Percentiles rank a stretch among this genome's conserved stretches.
These are phyloP conservation scores for Nesometra sesokonis DNA, from an alignment of 35 echinoderm and acorn worm genomes.

Conservation along the genomic window DNA sequence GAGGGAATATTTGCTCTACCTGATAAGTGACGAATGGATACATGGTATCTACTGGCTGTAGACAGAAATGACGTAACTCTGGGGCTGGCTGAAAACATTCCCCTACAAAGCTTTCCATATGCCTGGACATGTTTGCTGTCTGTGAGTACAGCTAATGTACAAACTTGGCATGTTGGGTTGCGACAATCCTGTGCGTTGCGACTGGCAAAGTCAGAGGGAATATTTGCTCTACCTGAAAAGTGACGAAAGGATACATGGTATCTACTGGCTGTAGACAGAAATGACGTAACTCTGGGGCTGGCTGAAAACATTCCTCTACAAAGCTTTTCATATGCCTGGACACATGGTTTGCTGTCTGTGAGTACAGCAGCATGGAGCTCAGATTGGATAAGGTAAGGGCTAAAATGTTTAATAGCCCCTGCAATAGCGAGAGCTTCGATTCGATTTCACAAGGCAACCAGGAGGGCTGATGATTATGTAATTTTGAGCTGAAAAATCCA, in stretches of 20 bases:
- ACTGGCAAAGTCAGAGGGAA: slow-evolving; percentile 1
- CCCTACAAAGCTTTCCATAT: too few relatives aligned
- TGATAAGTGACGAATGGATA: too few relatives aligned
- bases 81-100: too few relatives aligned
- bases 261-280: neutral
- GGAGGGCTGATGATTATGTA: neutral
- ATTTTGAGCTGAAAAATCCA: slow-evolving; percentile 38
- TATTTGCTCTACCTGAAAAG: neutral
- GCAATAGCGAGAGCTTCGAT: neutral
- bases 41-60: too few relatives aligned
- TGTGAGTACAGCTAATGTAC: too few relatives aligned
- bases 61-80: too few relatives aligned
- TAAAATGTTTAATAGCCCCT: neutral
- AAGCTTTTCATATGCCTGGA: neutral
- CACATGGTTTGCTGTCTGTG: slow-evolving; percentile 3
- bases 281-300: neutral
- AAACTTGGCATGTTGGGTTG: neutral
- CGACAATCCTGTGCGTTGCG: neutral
- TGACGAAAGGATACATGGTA: neutral
- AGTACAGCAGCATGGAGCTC: neutral
- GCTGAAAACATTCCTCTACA: slow-evolving; percentile 10
- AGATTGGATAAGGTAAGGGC: neutral
- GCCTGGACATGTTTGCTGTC: too few relatives aligned
- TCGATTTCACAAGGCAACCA: slow-evolving; percentile 2
- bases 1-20: too few relatives aligned